Percentiles rank a stretch among this genome's conserved stretches.
phyloP scores from a whole-genome alignment of 2,888 invertebrate species.

The Meiosimyza platycephala region DNA sequence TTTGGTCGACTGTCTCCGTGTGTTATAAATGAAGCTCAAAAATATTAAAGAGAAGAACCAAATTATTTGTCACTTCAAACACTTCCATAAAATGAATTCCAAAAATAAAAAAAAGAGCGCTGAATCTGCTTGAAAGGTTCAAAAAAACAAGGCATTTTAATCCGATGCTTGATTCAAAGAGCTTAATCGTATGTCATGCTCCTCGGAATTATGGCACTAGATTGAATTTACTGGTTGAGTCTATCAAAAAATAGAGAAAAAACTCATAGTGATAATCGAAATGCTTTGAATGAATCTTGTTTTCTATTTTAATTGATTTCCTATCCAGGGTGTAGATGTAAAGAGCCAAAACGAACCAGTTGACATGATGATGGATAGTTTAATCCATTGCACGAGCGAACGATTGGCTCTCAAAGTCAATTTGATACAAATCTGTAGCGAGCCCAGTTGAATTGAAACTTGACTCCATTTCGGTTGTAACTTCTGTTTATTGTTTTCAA shows the following conservation, averaged over 20 bases:
- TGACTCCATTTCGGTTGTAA: constrained; percentile 8
- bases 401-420: constrained; percentile 3
- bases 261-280: constrained; percentile 6
- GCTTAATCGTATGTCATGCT: constrained; percentile 23
- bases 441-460: constrained; percentile 1
- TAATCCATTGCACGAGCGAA: constrained; percentile 31
- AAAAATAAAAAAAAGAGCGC: neutral
- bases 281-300: constrained; percentile 12
- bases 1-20: no score
- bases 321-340: neutral
- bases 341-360: constrained; percentile 17
- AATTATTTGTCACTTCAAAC: constrained; percentile 25
- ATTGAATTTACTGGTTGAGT: neutral
- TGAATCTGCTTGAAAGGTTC: constrained; percentile 17
- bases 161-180: neutral
- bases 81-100: neutral
- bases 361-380: constrained; percentile 33
- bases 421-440: neutral
- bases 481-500: constrained; percentile 8
- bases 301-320: constrained; percentile 33
- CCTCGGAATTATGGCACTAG: neutral
- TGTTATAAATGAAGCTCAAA: no score
- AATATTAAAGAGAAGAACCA: neutral
- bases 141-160: constrained; percentile 6
- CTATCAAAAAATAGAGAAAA: constrained; percentile 1